A percentile compares a stretch with the other conserved stretches of the same genome.
Conservation (phyloP, 2,888 invertebrate species). For the Formica aserva region DNA sequence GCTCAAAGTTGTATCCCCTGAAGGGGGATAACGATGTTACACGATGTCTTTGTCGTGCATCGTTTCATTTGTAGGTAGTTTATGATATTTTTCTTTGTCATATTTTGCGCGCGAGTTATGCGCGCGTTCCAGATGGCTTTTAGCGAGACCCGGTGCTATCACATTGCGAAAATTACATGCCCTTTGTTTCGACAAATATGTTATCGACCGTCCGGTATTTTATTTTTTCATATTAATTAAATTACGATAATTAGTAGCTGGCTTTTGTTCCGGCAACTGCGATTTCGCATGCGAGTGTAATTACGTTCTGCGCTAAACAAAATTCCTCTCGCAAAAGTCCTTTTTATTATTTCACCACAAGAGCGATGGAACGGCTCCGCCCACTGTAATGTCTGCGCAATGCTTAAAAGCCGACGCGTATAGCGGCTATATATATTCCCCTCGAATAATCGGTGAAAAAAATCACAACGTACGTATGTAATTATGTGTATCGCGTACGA, state of each 20-base stretch:
- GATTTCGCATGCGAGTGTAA: constrained; percentile 9
- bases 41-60: neutral
- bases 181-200: constrained; percentile 33
- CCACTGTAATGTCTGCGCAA: neutral
- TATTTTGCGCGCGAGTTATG: neutral
- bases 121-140: constrained; percentile 1
- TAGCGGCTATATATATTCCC: constrained; percentile 17
- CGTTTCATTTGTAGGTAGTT: neutral
- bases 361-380: neutral
- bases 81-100: constrained; percentile 31
- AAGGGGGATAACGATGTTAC: constrained; percentile 14
- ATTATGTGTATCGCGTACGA: neutral
- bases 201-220: constrained; percentile 9
- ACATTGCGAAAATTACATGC: constrained; percentile 14
- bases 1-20: constrained; percentile 7
- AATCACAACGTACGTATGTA: neutral
- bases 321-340: constrained; percentile 21
- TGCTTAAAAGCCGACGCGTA: neutral
- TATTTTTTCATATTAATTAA: constrained; percentile 43
- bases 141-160: constrained; percentile 10
- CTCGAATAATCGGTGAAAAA: constrained; percentile 14
- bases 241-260: constrained; percentile 36
- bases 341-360: constrained; percentile 31
- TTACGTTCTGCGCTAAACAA: constrained; percentile 7
- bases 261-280: constrained; percentile 20